Base-by-base conservation (phyloP, 2,797 vertebrate species). In the Clarias platycephalus region DNA sequence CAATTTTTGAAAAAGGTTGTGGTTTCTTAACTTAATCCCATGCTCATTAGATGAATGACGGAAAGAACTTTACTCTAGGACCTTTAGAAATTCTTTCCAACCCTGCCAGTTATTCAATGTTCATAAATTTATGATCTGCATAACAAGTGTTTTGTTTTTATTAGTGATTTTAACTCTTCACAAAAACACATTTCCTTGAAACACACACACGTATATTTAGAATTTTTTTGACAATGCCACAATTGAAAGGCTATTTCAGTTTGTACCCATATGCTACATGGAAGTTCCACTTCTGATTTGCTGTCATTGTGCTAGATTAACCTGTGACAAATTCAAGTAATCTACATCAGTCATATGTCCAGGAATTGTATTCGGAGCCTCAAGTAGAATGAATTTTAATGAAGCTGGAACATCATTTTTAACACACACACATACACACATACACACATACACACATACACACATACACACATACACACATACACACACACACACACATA, bases 311-410 rank as follows among this genome's bases (percentile, higher is more conserved):
- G 18, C 63, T 13, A 24, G 40, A 80, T 66, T 80, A 67, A 80
- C 63, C 78, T 31, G 26, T 67, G 78, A 80, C 63, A 49, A 80
- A 67, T 80, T 26, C 9, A 66, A 80, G 62, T 12, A 80, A 84
- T 22, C 44, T 63, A 58, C 22, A 57, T 55, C 78, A 34, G 44
- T 81, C 64, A 68, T 67, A 31, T 55, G 44, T 81, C 63, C 63
- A 70, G 64, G 22, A 57, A 57, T n/a, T 70, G 64, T 58, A 57
- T 70, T 81, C 3, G 57, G 26, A 1, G 64, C 26, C 28, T 58
- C 9, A 31, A 22, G 28, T 81, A 57, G 20, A 37, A 81, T 70
- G 22, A 57, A 67, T 70, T 34, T 81, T 34, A 57, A 81, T 70
- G 53, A 81, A 70, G 12, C 28, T 81, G 44, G 28, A 67, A 63